Conservation (phyloP, 2,797 vertebrate species). For the Anolis apletophallus region DNA sequence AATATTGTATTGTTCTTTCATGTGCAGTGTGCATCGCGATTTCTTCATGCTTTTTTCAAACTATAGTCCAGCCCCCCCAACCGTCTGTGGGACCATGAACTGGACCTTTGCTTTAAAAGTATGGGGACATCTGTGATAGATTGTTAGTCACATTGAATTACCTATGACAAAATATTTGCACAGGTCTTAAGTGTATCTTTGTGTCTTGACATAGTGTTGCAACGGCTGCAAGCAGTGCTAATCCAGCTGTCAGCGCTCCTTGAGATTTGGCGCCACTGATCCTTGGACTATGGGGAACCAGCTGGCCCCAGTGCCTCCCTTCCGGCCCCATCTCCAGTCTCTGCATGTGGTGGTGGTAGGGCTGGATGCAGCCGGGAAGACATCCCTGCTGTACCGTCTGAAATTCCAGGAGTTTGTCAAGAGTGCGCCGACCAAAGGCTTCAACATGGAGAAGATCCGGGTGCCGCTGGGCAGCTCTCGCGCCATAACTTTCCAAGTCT, state of each 20-base stretch:
- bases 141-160: not conserved
- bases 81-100: too few relatives aligned
- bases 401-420: constrained; percentile 91
- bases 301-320: constrained; percentile 83
- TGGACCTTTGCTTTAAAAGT: too few relatives aligned
- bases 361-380: constrained; percentile 89
- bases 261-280: not conserved
- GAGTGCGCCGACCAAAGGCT: constrained; percentile 90
- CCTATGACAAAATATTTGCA: not conserved
- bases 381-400: constrained; percentile 89
- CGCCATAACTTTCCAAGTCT: constrained; percentile 87
- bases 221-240: not conserved
- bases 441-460: constrained; percentile 91
- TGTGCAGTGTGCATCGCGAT: too few relatives aligned
- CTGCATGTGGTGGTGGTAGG: constrained; percentile 90
- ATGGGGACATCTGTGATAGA: not conserved
- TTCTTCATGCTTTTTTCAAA: too few relatives aligned
- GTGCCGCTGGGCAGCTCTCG: constrained; percentile 83
- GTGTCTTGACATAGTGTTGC: not conserved
- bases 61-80: too few relatives aligned
- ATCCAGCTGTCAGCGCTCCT: not conserved
- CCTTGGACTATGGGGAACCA: constrained; percentile 88
- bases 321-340: constrained; percentile 87
- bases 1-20: too few relatives aligned
- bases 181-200: not conserved